Evolutionary conservation across 1,140 invertebrate genomes (phyloP), one percentile per base, ranked within the genome.

Genomic region (Choristoneura fumiferana): DNA sequence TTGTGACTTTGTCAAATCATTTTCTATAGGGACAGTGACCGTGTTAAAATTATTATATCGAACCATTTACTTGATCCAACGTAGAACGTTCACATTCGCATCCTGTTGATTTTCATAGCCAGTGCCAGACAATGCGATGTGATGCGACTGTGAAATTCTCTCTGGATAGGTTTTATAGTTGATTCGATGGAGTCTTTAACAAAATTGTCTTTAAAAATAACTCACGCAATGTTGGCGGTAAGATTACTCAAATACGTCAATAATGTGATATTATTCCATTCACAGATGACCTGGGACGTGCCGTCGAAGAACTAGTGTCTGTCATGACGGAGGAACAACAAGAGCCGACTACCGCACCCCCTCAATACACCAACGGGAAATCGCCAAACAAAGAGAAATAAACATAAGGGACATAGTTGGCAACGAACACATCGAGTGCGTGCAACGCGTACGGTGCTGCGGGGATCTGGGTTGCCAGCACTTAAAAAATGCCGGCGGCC

Each of bases 281-380:
- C 90, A 6, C 87, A 93, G 95, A 94, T 81, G 95, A 97, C 81
- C 90, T 97, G 65, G 95, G 95, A 17, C 94, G 94, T 89, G 95
- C 95, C 58, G 95, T 97, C 49, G 95, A 95, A 75, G 93, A 95
- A 80, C 89, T 97, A 68, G 96, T 97, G 61, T 95, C 95, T 57
- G 95, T 96, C 35, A 97, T 98, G 92, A 95, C 94, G 53, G 95
- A 96, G 74, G 95, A 96, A 70, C 91, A 92, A 29, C 40, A 22
- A 12, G 69, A 56, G 34, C 59, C 73, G 34, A 52, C 67, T 66
- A 77, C 68, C 54, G 73, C 79, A 12, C 84, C 87, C 57, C 87
- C 87, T 15, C 80, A 86, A 49, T 89, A 89, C 71, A 81, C 79
- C 67, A 88, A 88, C 73, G 85, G 81, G 45, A 79, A 78, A 72